These are phyloP conservation scores for Lates japonicus DNA, from an alignment of 2,797 vertebrate species.

Conservation along the genomic window DNA sequence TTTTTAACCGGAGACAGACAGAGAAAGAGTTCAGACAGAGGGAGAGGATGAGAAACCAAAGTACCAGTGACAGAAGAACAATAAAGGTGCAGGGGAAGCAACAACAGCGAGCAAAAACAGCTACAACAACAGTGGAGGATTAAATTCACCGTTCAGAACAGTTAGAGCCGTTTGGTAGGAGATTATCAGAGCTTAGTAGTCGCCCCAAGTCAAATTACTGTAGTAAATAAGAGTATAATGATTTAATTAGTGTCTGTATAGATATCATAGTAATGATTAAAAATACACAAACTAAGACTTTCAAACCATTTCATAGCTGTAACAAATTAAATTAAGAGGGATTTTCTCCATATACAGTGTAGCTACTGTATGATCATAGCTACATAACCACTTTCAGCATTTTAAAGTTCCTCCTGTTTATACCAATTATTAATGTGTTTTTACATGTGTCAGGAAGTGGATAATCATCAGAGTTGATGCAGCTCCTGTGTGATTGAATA, in stretches of 20 bases:
- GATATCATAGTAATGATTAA: too few relatives aligned
- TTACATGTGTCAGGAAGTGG: not conserved
- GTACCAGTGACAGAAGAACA: not conserved
- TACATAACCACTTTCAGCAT: not conserved
- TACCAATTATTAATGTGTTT: not conserved
- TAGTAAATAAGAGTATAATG: too few relatives aligned
- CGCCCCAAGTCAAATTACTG: not conserved
- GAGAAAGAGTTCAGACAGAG: constrained; percentile 33
- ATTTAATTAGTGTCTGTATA: too few relatives aligned
- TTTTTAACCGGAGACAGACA: constrained; percentile 8
- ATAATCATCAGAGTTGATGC: not conserved
- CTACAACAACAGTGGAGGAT: not conserved
- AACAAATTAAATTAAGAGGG: not conserved
- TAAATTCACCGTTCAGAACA: constrained; percentile 22
- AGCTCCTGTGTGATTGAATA: not conserved
- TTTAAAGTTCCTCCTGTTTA: not conserved
- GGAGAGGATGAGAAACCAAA: constrained; percentile 11
- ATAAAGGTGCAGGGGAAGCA: not conserved
- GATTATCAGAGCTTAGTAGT: not conserved
- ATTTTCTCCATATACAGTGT: too few relatives aligned
- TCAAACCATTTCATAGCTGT: not conserved
- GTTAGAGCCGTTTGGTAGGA: constrained; percentile 14
- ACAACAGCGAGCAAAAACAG: not conserved
- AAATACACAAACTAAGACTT: not conserved
- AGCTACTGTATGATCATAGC: not conserved